Percentiles rank a stretch among this genome's conserved stretches.
phyloP scores from a whole-genome alignment of 2,797 vertebrate species.

The Onychomys torridus region DNA sequence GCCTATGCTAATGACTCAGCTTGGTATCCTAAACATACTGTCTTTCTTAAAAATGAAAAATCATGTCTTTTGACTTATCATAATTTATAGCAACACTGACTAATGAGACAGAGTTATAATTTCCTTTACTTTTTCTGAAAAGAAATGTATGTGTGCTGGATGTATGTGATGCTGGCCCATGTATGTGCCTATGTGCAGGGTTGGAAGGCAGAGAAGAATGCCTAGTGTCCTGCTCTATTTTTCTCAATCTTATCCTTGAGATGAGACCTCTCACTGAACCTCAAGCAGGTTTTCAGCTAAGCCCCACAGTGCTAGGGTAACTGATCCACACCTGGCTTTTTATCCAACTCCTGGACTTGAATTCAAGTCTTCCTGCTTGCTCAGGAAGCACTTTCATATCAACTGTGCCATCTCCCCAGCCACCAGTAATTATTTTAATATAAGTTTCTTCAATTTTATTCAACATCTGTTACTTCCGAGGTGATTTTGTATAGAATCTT shows the following conservation, averaged over 20 bases:
- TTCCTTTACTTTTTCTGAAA: conserved; percentile 36
- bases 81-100: neutral
- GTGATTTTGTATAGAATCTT: neutral
- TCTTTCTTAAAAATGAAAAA: neutral
- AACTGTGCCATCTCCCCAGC: neutral
- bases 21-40: neutral
- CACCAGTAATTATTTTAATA: neutral
- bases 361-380: neutral
- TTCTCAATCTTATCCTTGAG: neutral
- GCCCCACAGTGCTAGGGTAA: neutral
- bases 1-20: neutral
- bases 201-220: neutral
- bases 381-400: neutral
- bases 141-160: neutral
- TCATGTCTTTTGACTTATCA: neutral
- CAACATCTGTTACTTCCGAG: neutral
- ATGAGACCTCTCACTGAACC: neutral
- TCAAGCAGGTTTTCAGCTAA: neutral
- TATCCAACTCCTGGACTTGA: neutral
- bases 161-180: too few relatives aligned
- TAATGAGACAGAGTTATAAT: neutral
- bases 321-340: neutral
- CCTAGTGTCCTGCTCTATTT: neutral
- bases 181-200: neutral
- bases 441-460: neutral